Base-by-base conservation (phyloP, 1,140 invertebrate species). In the Tyrophagus putrescentiae region DNA sequence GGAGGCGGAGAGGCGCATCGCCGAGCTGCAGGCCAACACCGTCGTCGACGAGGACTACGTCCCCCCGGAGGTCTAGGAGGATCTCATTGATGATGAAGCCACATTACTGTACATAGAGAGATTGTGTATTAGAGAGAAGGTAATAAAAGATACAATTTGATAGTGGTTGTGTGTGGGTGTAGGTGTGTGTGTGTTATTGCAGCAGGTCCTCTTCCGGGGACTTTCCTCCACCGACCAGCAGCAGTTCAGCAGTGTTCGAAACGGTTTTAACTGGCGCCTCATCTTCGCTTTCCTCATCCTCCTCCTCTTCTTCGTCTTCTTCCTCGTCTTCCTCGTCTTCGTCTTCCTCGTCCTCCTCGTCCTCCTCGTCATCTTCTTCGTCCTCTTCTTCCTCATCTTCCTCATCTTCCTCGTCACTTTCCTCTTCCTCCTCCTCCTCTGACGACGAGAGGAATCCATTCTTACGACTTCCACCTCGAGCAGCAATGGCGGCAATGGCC, bases 401-500 rank as follows among this genome's bases (percentile, higher is more conserved):
- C 60, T 57, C 52, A 28, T 42, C 50, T 62, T 56, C 45, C 39
- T 60, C 53, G 29, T 58, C 53, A 60, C 65, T 53, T 54, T 64
- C 60, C 13, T 52, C 28, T 32, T 65, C 64, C 61, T 64, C 60
- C 5, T 52, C 34, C 41, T 23, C 39, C 31, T 45, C 29, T 23
- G 11, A 62, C 64, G 39, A 7, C 34, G 18, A 60, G 64, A 64
- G 68, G 70, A 33, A 64, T 33, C 7, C 57, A 59, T 53, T 63
- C 62, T 11, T 61, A 39, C 64, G 29, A 60, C 52, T 52, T 70
- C 67, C 36, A 54, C 54, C 33, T 71, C 74, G 4, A 76, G 48
- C 75, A 71, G 48, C 67, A 61, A 50, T 73, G 72, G 59, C 71
- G 72, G 57, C 71, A 71, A 61, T 70, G 70, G 42, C 52, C 60